A percentile compares a stretch with the other conserved stretches of the same genome.
These are phyloP conservation scores for Pseudolycoriella hygida DNA, from an alignment of 2,888 invertebrate species.

Conservation along the genomic window DNA sequence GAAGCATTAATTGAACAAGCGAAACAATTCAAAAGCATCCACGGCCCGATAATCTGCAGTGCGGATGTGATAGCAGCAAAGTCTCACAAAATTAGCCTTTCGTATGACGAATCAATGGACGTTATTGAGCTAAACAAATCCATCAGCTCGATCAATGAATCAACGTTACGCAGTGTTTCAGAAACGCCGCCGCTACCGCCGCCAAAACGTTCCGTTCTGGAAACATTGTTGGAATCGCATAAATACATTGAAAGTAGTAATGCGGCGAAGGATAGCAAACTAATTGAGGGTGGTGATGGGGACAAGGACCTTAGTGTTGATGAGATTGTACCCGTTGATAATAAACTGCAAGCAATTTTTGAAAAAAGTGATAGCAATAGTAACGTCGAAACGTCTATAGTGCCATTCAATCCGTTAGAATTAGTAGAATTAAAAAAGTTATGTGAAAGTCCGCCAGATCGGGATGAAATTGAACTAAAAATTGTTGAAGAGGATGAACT, in stretches of 20 bases:
- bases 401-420: background rate
- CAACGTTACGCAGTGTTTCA: background rate
- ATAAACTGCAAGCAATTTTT: background rate
- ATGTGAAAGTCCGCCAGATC: background rate
- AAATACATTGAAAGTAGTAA: too few species aligned
- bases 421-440: background rate
- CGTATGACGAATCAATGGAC: background rate
- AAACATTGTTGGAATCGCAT: slow-evolving; percentile 8
- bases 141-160: background rate
- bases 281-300: background rate
- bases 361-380: slow-evolving; percentile 5
- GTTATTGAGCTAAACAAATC: background rate
- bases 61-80: background rate
- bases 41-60: slow-evolving; percentile 15
- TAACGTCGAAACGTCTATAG: background rate
- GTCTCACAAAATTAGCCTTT: background rate
- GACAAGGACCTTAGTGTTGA: background rate
- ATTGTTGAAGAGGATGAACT: slow-evolving; percentile 3
- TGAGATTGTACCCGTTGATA: background rate
- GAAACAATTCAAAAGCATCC: slow-evolving; percentile 19
- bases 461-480: slow-evolving; percentile 5
- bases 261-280: background rate
- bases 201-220: slow-evolving; percentile 9
- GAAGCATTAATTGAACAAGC: slow-evolving; percentile 57
- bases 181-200: background rate